Conservation (phyloP, 2,888 invertebrate genomes). For the Minunthozetes semirufus region DNA sequence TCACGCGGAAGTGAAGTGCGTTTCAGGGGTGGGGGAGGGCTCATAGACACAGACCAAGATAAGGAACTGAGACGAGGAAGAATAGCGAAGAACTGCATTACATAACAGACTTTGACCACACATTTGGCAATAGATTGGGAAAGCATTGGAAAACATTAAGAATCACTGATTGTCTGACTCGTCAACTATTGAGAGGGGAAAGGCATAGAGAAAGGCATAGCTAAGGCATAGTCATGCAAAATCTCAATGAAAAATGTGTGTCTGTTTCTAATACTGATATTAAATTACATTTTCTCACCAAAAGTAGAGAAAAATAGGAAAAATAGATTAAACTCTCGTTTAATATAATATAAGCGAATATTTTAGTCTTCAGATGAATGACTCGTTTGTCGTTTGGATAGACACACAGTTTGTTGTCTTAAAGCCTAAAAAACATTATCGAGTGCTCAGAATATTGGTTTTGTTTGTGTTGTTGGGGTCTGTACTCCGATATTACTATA, state of each 20-base stretch:
- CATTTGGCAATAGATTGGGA: neutral
- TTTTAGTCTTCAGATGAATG: too few relatives aligned
- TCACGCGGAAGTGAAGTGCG: slow-evolving; percentile 1
- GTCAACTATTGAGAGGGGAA: neutral
- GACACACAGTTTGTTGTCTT: neutral
- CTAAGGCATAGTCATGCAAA: too few relatives aligned
- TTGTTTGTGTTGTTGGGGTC: neutral
- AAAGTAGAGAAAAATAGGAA: neutral
- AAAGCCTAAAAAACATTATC: neutral
- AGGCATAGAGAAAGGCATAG: neutral
- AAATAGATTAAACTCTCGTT: neutral
- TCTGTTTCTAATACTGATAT: slow-evolving; percentile 3
- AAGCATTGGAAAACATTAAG: too few relatives aligned
- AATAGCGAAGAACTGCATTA: too few relatives aligned
- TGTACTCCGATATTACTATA: too few relatives aligned
- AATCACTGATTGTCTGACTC: neutral
- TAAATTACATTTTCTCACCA: slow-evolving; percentile 19
- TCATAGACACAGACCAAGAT: neutral
- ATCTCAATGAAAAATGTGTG: too few relatives aligned
- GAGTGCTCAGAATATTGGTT: neutral
- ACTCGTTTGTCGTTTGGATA: neutral
- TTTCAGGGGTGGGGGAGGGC: neutral
- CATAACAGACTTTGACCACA: slow-evolving; percentile 1
- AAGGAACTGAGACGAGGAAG: neutral
- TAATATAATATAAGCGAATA: neutral